phyloP scores from a whole-genome alignment of 2,113 vertebrate genomes.

The Salvelinus alpinus region DNA sequence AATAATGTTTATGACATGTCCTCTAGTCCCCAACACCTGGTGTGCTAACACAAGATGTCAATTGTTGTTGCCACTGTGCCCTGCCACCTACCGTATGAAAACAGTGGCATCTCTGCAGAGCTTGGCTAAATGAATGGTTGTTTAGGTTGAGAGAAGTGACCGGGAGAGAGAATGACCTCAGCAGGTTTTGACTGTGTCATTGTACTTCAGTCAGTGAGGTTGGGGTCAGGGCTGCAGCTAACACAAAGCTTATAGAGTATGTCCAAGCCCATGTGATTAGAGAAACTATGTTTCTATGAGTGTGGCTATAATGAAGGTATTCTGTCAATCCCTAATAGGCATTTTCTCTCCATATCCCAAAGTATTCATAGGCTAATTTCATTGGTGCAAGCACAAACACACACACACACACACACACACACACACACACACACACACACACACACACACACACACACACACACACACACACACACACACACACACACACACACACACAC shows the following conservation, averaged over 20 bases:
- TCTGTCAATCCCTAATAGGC: too few relatives aligned
- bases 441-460: background rate
- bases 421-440: background rate
- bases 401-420: background rate
- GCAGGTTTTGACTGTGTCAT: background rate
- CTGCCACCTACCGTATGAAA: background rate
- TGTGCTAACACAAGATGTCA: background rate
- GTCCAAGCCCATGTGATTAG: too few relatives aligned
- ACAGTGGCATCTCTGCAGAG: background rate
- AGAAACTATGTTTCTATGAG: too few relatives aligned
- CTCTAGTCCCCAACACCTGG: background rate
- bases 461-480: background rate
- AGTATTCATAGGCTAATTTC: background rate
- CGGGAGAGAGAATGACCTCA: background rate
- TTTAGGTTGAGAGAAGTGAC: background rate
- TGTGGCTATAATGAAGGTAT: too few relatives aligned
- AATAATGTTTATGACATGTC: background rate
- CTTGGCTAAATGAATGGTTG: background rate
- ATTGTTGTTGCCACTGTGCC: background rate
- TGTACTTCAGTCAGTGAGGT: background rate
- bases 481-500: background rate
- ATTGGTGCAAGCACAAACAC: background rate
- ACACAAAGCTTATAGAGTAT: background rate
- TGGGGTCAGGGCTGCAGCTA: background rate
- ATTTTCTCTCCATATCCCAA: too few relatives aligned